phyloP scores from a whole-genome alignment of 53 echinoderm and acorn worm genomes.

The Apostichopus leukothele region DNA sequence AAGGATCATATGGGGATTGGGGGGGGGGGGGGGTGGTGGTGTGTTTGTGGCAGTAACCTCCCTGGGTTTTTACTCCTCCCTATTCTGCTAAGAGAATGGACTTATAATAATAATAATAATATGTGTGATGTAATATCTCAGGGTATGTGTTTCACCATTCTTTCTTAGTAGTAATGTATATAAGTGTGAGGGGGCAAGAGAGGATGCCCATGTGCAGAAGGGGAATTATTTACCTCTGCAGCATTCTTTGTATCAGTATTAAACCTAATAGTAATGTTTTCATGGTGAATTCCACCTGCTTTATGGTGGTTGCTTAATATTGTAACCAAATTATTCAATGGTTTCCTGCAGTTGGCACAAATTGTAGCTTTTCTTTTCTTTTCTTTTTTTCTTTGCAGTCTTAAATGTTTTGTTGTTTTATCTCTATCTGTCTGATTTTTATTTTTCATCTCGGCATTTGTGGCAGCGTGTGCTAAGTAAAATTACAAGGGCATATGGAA shows the following conservation, averaged over 20 bases:
- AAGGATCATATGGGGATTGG: not conserved
- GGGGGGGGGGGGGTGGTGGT: not conserved
- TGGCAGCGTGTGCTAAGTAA: slow-evolving; percentile 34
- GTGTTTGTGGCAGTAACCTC: no score
- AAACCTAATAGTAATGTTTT: slow-evolving; percentile 42
- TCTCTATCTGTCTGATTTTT: no score
- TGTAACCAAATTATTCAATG: slow-evolving; percentile 6
- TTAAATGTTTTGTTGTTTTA: not conserved
- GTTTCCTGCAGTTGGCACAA: slow-evolving; percentile 24
- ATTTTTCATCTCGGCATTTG: not conserved
- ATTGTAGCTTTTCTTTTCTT: not conserved
- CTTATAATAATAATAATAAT: not conserved
- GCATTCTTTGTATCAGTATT: slow-evolving; percentile 44
- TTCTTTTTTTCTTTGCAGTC: not conserved
- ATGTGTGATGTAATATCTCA: slow-evolving; percentile 39
- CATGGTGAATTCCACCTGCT: slow-evolving; percentile 21
- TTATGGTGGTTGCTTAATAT: slow-evolving; percentile 1
- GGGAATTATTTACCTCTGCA: not conserved
- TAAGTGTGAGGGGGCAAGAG: not conserved
- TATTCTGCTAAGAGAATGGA: not conserved
- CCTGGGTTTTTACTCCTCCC: not conserved
- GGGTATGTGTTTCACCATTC: slow-evolving; percentile 46
- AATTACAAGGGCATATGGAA: slow-evolving; percentile 24
- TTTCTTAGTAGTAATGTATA: slow-evolving; percentile 37
- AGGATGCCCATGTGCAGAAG: slow-evolving; percentile 6